phyloP scores from a whole-genome alignment of 1,140 invertebrate genomes.

The Drosophila tristis region DNA sequence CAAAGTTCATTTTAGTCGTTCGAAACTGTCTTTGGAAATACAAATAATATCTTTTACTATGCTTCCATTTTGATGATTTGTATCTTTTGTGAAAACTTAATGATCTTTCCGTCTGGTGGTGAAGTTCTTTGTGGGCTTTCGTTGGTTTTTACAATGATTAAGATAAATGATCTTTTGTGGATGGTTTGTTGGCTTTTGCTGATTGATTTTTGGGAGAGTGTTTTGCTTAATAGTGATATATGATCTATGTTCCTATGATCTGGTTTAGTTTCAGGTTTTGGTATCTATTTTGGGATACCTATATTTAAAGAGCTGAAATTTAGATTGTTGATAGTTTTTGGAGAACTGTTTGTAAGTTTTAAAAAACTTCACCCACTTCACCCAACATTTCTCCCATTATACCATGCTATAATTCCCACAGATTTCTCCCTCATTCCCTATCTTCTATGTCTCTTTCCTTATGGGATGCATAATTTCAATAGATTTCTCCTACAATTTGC shows the following conservation, averaged over 20 bases:
- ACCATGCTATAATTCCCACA: not conserved
- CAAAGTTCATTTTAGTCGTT: constrained; percentile 26
- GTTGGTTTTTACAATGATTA: constrained; percentile 32
- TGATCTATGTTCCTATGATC: constrained; percentile 3
- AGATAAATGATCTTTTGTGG: constrained; percentile 45
- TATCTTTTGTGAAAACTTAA: constrained; percentile 27
- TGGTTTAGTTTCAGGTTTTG: constrained; percentile 15
- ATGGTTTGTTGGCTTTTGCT: constrained; percentile 15
- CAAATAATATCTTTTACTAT: no score
- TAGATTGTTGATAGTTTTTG: no score
- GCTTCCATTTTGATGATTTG: constrained; percentile 9
- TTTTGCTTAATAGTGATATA: not conserved
- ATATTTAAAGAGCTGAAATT: no score
- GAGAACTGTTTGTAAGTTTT: not conserved
- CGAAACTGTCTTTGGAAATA: not conserved
- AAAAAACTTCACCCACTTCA: no score
- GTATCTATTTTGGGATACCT: no score
- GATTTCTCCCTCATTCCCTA: constrained; percentile 16
- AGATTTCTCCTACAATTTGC: constrained; percentile 34
- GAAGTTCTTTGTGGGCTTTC: not conserved
- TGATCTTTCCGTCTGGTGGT: not conserved
- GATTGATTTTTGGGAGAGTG: constrained; percentile 23
- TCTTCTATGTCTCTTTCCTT: no score
- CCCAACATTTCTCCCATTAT: no score
- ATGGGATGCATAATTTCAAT: not conserved